These are phyloP conservation scores for Parnassius glacialis DNA, from an alignment of 2,888 invertebrate genomes.

Conservation along the genomic window DNA sequence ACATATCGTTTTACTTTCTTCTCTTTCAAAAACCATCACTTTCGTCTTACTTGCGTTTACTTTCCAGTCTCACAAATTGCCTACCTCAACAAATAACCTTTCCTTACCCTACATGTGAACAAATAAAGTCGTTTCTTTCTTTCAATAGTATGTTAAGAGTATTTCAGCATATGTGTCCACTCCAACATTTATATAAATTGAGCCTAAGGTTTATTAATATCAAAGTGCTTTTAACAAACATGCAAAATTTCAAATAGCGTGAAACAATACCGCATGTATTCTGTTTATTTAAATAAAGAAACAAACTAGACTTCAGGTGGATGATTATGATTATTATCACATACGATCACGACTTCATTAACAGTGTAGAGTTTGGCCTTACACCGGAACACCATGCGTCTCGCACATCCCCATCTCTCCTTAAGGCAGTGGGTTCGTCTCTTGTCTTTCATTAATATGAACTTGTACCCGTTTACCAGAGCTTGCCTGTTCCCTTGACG, in stretches of 20 bases:
- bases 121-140: too few relatives aligned
- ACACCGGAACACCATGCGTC: slow-evolving; percentile 28
- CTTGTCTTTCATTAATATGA: slow-evolving; percentile 29
- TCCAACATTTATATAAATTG: too few relatives aligned
- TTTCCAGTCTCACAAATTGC: too few relatives aligned
- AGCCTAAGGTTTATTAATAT: not conserved
- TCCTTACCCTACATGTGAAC: too few relatives aligned
- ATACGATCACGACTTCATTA: slow-evolving; percentile 29
- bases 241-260: not conserved
- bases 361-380: slow-evolving; percentile 32
- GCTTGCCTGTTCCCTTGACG: slow-evolving; percentile 36
- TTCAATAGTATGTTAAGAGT: too few relatives aligned
- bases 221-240: not conserved
- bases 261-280: too few relatives aligned
- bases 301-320: slow-evolving; percentile 9
- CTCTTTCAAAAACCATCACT: too few relatives aligned
- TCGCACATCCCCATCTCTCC: slow-evolving; percentile 36
- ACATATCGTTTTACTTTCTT: too few relatives aligned
- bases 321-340: slow-evolving; percentile 27
- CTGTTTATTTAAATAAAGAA: not conserved
- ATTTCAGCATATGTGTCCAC: too few relatives aligned
- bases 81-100: too few relatives aligned
- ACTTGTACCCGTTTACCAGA: slow-evolving; percentile 36
- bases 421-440: slow-evolving; percentile 23
- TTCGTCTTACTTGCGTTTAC: too few relatives aligned